Evolutionary conservation across 2,797 vertebrate species (phyloP).

Genomic region (Ambastaia sidthimunki): DNA sequence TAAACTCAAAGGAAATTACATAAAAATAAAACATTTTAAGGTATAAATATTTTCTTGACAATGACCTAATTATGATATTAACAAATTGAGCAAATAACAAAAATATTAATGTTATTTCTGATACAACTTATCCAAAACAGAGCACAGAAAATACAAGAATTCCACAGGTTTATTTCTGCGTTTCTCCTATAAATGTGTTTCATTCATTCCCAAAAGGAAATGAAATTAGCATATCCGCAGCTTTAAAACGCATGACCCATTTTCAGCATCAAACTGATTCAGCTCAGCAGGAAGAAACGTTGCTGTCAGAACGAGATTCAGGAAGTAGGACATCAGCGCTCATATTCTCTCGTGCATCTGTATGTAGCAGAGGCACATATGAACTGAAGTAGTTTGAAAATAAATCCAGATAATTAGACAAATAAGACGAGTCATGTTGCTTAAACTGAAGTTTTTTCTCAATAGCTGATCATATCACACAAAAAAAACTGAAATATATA

Average conservation of each 20-base stretch:
- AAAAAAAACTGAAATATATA: not conserved
- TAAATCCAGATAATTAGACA: too few relatives aligned
- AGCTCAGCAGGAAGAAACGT: conserved; percentile 29
- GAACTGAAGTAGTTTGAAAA: not conserved
- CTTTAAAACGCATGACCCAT: conserved; percentile 42
- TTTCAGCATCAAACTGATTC: conserved; percentile 47
- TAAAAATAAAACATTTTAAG: too few relatives aligned
- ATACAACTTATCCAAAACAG: not conserved
- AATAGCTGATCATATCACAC: not conserved
- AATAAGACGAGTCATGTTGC: too few relatives aligned
- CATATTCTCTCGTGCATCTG: not conserved
- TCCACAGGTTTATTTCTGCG: too few relatives aligned
- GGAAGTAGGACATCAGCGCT: conserved; percentile 49
- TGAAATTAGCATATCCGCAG: not conserved
- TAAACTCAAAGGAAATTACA: not conserved
- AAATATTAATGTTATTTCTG: not conserved
- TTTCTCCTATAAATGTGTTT: not conserved
- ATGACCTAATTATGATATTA: not conserved
- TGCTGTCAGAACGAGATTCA: conserved; percentile 46
- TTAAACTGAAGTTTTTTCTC: too few relatives aligned
- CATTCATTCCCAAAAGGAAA: not conserved
- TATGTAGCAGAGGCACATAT: conserved; percentile 4
- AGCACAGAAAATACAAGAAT: too few relatives aligned
- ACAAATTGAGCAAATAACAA: not conserved
- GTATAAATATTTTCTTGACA: not conserved